These are phyloP conservation scores for Alosa sapidissima DNA, from an alignment of 2,797 vertebrate species.

Conservation along the genomic window DNA sequence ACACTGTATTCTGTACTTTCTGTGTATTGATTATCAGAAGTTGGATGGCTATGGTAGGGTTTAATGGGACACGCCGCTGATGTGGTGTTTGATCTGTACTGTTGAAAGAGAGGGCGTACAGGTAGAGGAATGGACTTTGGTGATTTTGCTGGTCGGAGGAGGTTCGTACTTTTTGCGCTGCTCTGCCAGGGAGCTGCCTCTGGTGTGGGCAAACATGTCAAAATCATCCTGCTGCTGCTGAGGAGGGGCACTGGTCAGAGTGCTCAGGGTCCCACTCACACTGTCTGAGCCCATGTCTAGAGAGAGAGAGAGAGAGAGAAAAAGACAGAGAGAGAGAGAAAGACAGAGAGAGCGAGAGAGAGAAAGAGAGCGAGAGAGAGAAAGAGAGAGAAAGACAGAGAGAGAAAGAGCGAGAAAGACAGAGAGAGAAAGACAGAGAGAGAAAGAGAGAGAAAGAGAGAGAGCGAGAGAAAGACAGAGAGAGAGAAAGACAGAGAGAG, in stretches of 20 bases:
- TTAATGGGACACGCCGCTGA: not conserved
- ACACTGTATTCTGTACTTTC: not conserved
- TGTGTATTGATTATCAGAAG: not conserved
- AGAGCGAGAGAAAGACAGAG: not conserved
- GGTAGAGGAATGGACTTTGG: not conserved
- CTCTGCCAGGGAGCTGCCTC: constrained; percentile 89
- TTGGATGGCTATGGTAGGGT: not conserved
- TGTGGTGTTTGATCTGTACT: not conserved
- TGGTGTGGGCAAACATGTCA: constrained; percentile 94
- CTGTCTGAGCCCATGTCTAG: constrained; percentile 84
- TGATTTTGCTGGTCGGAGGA: not conserved
- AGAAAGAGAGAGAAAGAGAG: not conserved
- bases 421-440: not conserved
- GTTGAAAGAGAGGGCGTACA: not conserved
- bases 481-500: too few species aligned
- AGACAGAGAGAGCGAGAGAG: not conserved
- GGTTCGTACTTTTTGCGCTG: constrained; percentile 87
- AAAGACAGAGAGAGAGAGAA: not conserved
- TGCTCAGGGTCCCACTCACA: constrained; percentile 81
- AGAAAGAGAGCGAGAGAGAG: too few species aligned
- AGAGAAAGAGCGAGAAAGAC: not conserved
- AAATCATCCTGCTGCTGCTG: constrained; percentile 80
- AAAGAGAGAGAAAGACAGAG: not conserved
- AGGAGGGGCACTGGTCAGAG: constrained; percentile 75
- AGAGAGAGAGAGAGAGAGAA: not conserved